Evolutionary conservation across 2,113 vertebrate genomes (phyloP).

Genomic region (Sprattus sprattus): DNA sequence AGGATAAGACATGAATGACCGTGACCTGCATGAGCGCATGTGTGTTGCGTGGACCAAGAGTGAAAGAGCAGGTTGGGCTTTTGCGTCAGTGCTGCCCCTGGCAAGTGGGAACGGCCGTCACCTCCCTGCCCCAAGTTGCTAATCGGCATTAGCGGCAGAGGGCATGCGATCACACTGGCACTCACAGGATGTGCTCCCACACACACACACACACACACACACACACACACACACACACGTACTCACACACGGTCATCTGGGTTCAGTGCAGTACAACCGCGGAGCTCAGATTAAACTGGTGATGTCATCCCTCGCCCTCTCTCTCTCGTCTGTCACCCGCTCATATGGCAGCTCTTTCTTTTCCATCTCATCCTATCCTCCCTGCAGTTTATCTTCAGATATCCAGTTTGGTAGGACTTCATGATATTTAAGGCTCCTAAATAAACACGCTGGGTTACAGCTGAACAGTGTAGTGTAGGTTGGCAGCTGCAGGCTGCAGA

Average conservation of each 20-base stretch:
- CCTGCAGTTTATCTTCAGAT: background rate
- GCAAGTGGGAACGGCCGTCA: background rate
- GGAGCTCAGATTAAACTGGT: slow-evolving; percentile 4
- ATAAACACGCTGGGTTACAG: background rate
- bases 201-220: slow-evolving; percentile 6
- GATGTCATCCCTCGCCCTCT: slow-evolving; percentile 7
- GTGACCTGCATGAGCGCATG: no score
- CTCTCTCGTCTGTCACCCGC: background rate
- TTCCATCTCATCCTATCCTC: background rate
- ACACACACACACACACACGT: background rate
- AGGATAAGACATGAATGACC: no score
- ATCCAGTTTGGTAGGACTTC: background rate
- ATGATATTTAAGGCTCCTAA: background rate
- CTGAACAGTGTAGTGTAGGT: background rate
- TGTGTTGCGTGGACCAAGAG: no score
- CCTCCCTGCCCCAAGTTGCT: background rate
- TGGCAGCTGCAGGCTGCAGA: no score
- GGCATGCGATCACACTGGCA: background rate
- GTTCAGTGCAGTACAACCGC: background rate
- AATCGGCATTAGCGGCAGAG: background rate
- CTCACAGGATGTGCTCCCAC: slow-evolving; percentile 25
- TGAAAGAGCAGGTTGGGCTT: background rate
- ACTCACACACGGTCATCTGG: background rate
- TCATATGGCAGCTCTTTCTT: background rate
- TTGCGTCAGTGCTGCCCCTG: background rate